Conservation (phyloP, 2,888 invertebrate species). For the Cephus pygmeus region DNA sequence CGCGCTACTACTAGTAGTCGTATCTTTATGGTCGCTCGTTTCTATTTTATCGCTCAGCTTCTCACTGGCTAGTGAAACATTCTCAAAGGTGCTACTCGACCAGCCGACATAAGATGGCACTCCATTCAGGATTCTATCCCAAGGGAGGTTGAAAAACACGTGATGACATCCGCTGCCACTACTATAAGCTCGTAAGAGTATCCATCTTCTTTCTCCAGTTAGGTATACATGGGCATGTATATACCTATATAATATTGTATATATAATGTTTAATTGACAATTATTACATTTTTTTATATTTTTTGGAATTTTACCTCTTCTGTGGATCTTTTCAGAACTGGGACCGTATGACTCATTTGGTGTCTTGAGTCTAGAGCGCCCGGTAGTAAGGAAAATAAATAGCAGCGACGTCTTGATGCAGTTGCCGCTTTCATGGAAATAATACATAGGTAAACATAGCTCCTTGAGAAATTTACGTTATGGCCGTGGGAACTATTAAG, state of each 20-base stretch:
- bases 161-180: background rate
- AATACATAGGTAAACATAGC: conserved; percentile 29
- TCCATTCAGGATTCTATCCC: background rate
- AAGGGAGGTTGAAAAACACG: background rate
- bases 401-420: background rate
- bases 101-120: background rate
- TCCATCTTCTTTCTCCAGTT: background rate
- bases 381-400: conserved; percentile 1
- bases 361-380: background rate
- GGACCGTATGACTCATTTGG: background rate
- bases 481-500: conserved; percentile 37
- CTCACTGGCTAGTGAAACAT: background rate
- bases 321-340: background rate
- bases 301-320: background rate
- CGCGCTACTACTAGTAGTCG: background rate
- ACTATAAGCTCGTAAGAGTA: background rate
- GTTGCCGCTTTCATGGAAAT: conserved; percentile 13
- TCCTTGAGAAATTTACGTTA: conserved; percentile 32
- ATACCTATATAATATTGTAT: background rate
- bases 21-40: background rate
- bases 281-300: background rate
- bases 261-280: background rate
- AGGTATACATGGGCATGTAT: background rate
- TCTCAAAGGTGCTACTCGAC: background rate
- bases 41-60: conserved; percentile 5